Evolutionary conservation across 2,888 invertebrate species (phyloP), one percentile per base, ranked within the genome.

Genomic region (Spisula solida): DNA sequence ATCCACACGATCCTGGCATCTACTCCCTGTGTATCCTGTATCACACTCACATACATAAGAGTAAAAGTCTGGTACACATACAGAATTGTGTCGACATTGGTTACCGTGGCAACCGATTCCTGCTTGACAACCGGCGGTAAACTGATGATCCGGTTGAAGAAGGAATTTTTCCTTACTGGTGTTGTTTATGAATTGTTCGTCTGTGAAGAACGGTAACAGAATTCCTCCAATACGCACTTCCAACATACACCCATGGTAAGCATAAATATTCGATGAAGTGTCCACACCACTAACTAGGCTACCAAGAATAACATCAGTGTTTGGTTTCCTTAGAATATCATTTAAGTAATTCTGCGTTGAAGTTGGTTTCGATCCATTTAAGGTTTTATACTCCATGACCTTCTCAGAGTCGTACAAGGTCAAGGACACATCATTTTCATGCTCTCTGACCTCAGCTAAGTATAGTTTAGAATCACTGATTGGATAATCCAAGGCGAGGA

Each of bases 211-310:
- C 6, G 99, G 99, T 92, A 99, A 97, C 90, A 99, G 97, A 93
- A 98, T 97, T 83, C 97, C 97, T 83, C 98, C 98, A 88, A 99
- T 98, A 95, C 99, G 97, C 82, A 98, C 98, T 96, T 98, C 98
- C 48, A 98, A 98, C 94, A 99, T 97, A 96, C 99, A 99, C 10
- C 99, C 99, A 97, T 98, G 97, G 94, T 97, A 97, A 16, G 92
- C 90, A 31, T 55, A 85, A n/a, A 85, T 25, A n/a, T 55, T 34
- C 20, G 55, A 10, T 34, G 18, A 10, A 20, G 31, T 20, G 55
- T 79, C 48, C 0, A 85, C 85, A 8, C 85, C 85, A 14, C 20
- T 6, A 14, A 55, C 81, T 8, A 47, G 34, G 0, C 47, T 84
- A 55, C 91, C 92, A 25, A 92, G 47, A 5, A 51, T 18, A 60